Conservation (phyloP, 2,113 vertebrate species). For the Carettochelys insculpta region DNA sequence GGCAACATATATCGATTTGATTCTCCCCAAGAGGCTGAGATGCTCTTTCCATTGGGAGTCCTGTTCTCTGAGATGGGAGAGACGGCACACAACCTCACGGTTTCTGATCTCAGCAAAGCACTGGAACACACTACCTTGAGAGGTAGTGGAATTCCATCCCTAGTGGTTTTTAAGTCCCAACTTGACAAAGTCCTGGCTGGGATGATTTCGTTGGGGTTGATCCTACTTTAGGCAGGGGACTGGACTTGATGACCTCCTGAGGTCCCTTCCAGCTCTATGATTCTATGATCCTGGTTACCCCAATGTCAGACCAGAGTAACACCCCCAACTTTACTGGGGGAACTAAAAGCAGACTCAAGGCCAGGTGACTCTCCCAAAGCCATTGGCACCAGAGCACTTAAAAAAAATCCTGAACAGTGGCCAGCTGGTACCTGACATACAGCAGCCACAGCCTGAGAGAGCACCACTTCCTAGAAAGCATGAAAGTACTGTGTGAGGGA, state of each 20-base stretch:
- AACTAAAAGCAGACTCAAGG: background rate
- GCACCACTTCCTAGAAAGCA: background rate
- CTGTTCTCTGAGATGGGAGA: background rate
- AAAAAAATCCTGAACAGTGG: too few relatives aligned
- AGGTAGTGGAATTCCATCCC: too few relatives aligned
- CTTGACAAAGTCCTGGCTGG: too few relatives aligned
- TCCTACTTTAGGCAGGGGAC: too few relatives aligned
- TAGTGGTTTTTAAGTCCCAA: too few relatives aligned
- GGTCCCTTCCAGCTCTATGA: too few relatives aligned
- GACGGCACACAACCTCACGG: background rate
- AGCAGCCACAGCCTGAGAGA: background rate
- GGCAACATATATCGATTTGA: background rate
- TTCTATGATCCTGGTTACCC: too few relatives aligned
- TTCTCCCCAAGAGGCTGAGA: background rate
- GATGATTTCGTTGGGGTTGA: too few relatives aligned
- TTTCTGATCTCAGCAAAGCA: background rate
- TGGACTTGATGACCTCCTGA: too few relatives aligned
- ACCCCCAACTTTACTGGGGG: background rate
- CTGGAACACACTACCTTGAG: too few relatives aligned
- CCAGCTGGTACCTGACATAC: background rate
- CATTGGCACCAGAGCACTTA: background rate
- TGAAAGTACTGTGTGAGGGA: accelerated
- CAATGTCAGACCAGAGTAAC: background rate
- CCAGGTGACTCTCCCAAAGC: background rate
- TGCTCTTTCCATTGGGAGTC: background rate